These are phyloP conservation scores for Labroides dimidiatus DNA, from an alignment of 2,797 vertebrate genomes.

Conservation along the genomic window DNA sequence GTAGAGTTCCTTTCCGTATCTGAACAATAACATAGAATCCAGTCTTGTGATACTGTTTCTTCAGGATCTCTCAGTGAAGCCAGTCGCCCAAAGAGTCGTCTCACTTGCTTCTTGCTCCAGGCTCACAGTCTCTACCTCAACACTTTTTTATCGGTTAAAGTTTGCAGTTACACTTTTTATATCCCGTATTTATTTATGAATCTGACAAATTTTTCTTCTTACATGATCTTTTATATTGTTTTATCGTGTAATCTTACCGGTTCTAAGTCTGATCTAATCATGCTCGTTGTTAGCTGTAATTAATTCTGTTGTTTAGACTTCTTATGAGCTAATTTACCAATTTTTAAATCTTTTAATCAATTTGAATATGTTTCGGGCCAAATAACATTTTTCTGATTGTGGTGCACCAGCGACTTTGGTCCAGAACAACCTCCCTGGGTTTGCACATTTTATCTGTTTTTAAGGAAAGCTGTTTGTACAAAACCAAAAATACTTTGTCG, in stretches of 20 bases:
- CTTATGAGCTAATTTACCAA: background rate
- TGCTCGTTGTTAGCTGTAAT: constrained; percentile 22
- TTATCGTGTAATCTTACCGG: constrained; percentile 8
- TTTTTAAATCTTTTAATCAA: background rate
- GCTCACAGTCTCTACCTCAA: constrained; percentile 77
- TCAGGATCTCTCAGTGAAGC: background rate
- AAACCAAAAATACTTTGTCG: constrained; percentile 27
- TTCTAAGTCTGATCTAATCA: constrained; percentile 22
- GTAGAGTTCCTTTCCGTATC: background rate
- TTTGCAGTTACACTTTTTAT: constrained; percentile 49
- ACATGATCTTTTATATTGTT: constrained; percentile 26
- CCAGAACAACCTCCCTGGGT: constrained; percentile 18
- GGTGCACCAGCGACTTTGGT: background rate
- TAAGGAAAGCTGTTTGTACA: constrained; percentile 35
- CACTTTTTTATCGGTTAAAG: constrained; percentile 47
- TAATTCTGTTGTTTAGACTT: constrained; percentile 5
- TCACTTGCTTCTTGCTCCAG: constrained; percentile 30
- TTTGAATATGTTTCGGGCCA: constrained; percentile 16
- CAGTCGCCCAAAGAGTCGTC: background rate
- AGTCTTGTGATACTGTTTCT: background rate
- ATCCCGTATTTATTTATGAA: constrained; percentile 62
- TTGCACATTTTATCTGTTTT: constrained; percentile 18
- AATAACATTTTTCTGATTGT: constrained; percentile 3
- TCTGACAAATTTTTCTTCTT: constrained; percentile 17
- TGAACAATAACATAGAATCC: background rate